A percentile compares a stretch with the other conserved stretches of the same genome.
Evolutionary conservation across 2,888 invertebrate genomes (phyloP).

Genomic region (Parnassius mnemosyne): DNA sequence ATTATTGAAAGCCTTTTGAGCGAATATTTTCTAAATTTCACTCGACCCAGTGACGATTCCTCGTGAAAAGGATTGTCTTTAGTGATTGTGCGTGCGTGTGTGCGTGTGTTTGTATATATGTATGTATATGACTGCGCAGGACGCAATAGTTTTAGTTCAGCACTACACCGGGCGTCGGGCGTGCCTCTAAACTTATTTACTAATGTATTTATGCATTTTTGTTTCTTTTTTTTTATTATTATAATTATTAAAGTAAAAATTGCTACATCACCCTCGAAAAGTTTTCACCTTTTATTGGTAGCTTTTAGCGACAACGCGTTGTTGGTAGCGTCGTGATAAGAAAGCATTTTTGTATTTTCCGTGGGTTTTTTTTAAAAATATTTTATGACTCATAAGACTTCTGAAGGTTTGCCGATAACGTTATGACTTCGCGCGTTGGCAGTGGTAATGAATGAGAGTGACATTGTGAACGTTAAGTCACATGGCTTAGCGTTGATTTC

Average conservation of each 20-base stretch:
- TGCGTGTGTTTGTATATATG: slow-evolving; percentile 46
- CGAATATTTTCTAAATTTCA: no score
- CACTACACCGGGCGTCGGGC: slow-evolving; percentile 63
- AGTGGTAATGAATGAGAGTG: no score
- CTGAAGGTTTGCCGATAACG: no score
- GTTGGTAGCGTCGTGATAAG: slow-evolving; percentile 16
- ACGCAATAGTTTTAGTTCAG: slow-evolving; percentile 51
- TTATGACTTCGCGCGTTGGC: no score
- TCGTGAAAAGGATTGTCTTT: slow-evolving; percentile 3
- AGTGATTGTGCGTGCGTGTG: slow-evolving; percentile 38
- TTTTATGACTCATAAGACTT: no score
- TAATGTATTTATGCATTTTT: slow-evolving; percentile 66
- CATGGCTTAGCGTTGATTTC: no score
- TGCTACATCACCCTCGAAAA: slow-evolving; percentile 39
- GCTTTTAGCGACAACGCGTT: slow-evolving; percentile 41
- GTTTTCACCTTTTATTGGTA: slow-evolving; percentile 61
- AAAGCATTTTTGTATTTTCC: slow-evolving; percentile 6
- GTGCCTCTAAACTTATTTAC: slow-evolving; percentile 57
- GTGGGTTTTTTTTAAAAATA: no score
- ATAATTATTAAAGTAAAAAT: slow-evolving; percentile 27
- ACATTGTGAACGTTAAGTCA: no score
- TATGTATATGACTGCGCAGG: slow-evolving; percentile 50
- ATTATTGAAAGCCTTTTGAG: no score
- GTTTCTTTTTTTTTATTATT: slow-evolving; percentile 45
- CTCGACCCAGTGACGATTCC: not conserved